These are phyloP conservation scores for Eulacestoma nigropectus DNA, from an alignment of 2,113 vertebrate genomes.

Conservation along the genomic window DNA sequence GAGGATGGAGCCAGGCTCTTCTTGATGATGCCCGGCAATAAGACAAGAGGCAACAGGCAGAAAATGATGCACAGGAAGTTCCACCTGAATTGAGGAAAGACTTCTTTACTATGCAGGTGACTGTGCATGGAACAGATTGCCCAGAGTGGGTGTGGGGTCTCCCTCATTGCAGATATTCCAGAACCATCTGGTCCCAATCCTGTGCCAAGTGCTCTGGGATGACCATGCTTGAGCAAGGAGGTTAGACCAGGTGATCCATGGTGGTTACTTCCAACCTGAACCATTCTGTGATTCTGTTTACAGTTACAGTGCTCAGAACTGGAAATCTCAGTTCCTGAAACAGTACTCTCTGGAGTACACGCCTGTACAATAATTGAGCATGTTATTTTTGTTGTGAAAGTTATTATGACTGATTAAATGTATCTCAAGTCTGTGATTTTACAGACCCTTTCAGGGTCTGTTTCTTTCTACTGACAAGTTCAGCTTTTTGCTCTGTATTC, in stretches of 20 bases:
- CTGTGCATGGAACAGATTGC: not conserved
- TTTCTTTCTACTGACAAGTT: not conserved
- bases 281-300: not conserved
- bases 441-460: not conserved
- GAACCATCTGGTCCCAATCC: fast-evolving
- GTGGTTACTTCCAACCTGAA: not conserved
- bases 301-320: not conserved
- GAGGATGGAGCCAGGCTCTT: not conserved
- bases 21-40: not conserved
- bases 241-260: fast-evolving
- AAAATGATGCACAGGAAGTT: not conserved
- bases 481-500: not conserved
- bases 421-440: not conserved
- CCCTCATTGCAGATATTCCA: not conserved
- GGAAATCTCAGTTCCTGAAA: not conserved
- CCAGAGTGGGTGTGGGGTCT: not conserved
- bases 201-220: not conserved
- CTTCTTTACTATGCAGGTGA: not conserved
- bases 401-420: not conserved
- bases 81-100: not conserved
- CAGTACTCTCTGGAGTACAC: not conserved
- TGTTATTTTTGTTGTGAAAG: not conserved
- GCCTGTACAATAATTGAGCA: not conserved
- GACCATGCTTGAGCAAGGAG: not conserved
- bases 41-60: not conserved